Base-by-base conservation (phyloP, 1,140 invertebrate species). In the Hylaeus volcanicus region DNA sequence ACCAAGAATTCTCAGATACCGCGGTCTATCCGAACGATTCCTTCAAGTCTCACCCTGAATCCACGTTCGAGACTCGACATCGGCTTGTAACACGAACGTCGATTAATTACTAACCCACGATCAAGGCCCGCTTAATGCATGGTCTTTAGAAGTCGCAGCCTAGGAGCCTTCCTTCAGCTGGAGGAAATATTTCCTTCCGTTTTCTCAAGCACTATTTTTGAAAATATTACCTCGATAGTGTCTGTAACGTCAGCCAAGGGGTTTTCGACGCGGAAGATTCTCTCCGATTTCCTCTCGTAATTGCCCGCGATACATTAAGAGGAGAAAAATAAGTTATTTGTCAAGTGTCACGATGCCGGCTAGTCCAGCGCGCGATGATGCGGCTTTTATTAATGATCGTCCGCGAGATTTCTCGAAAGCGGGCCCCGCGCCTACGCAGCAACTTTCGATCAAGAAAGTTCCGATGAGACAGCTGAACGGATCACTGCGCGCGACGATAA, bases 371-470 rank as follows among this genome's bases (percentile, higher is more conserved):
- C n/a, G 37, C 78, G 79, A 74, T 74, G 73, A 74, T 74, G 79
- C 79, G 71, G 53, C 70, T 65, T 12, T 75, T 80, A 80, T 80
- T 80, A 80, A 80, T 75, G 79, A 80, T 75, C 79, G 68, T 43
- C 5, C 55, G 71, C 43, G 56, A 65, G 74, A 68, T 73, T 78
- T 64, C 71, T 82, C 74, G 74, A 82, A 74, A 86, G 83, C 70
- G 55, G 60, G 61, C 53, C 41, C 61, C 71, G 79, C 83, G 79
- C 84, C 84, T 86, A 86, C 84, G 79, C 79, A 53, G 48, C 73
- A 82, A 86, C 84, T 86, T 85, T 86, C 84, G 83, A 86, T 86
- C 83, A 68, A 65, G 83, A 82, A 85, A 86, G 73, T 86, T 85
- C 81, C 61, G 74, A 86, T 86, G 84, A 85, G 70, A 75, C 74